Percentiles rank a stretch among this genome's conserved stretches.
phyloP scores from a whole-genome alignment of 1,140 invertebrate genomes.

The Amphibalanus amphitrite region DNA sequence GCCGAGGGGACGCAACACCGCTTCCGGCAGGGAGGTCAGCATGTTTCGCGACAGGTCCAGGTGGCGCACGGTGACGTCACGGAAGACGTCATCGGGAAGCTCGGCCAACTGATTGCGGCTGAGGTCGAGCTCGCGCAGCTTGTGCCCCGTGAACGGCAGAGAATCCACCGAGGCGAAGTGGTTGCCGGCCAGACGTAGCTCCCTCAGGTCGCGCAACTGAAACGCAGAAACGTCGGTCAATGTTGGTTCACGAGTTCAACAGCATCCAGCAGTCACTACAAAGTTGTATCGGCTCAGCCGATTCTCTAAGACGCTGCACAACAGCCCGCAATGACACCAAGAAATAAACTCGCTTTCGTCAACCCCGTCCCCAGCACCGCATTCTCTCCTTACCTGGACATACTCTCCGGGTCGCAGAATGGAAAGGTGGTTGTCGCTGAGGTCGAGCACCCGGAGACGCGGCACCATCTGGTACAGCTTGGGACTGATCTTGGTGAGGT shows the following conservation, averaged over 20 bases:
- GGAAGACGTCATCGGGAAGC: constrained; percentile 46
- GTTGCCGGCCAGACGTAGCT: constrained; percentile 53
- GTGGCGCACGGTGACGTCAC: constrained; percentile 41
- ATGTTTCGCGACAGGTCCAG: constrained; percentile 56
- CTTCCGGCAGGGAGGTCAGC: constrained; percentile 40
- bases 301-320: too few relatives aligned
- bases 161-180: constrained; percentile 35
- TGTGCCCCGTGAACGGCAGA: constrained; percentile 17
- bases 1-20: constrained; percentile 37
- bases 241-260: too few relatives aligned
- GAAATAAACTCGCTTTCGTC: too few relatives aligned
- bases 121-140: constrained; percentile 36
- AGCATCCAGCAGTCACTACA: too few relatives aligned
- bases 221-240: too few relatives aligned
- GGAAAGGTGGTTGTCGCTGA: constrained; percentile 59
- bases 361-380: too few relatives aligned
- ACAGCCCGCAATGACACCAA: too few relatives aligned
- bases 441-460: constrained; percentile 43
- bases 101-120: constrained; percentile 51
- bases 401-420: constrained; percentile 28
- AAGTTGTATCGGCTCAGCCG: too few relatives aligned
- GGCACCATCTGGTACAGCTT: constrained; percentile 31
- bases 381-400: too few relatives aligned
- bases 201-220: constrained; percentile 34
- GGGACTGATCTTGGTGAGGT: constrained; percentile 49